Conservation (phyloP, 2,888 invertebrate genomes). For the Pachycephus smyrnensis region DNA sequence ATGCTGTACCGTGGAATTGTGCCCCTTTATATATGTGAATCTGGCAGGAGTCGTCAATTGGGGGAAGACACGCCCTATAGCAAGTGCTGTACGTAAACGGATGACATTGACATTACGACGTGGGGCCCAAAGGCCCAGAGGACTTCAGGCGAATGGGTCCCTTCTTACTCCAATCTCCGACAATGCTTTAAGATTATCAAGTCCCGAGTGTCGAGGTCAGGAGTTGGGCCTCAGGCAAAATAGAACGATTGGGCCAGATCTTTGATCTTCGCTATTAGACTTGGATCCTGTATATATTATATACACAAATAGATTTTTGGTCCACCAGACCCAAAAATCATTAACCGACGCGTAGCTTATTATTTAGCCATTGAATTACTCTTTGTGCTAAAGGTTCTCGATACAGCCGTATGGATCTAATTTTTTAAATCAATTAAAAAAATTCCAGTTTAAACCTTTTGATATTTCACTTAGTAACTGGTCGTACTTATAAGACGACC, state of each 20-base stretch:
- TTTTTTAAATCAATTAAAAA: background rate
- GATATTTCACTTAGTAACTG: background rate
- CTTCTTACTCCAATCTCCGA: constrained; percentile 1
- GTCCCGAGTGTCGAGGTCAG: constrained; percentile 36
- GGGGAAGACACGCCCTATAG: constrained; percentile 54
- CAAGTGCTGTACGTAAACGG: constrained; percentile 46
- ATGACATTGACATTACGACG: constrained; percentile 26
- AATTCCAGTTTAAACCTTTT: background rate
- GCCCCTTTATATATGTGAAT: constrained; percentile 58
- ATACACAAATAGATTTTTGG: background rate
- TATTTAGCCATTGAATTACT: background rate
- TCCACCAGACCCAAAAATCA: background rate
- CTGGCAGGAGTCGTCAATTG: constrained; percentile 55
- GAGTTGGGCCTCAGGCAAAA: constrained; percentile 30
- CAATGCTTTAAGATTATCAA: constrained; percentile 25
- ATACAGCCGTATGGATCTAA: background rate
- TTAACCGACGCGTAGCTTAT: background rate
- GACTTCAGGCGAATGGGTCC: background rate
- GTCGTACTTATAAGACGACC: background rate
- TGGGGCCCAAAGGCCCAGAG: constrained; percentile 11
- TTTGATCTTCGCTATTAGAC: background rate
- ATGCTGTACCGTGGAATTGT: constrained; percentile 49
- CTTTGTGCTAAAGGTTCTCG: background rate
- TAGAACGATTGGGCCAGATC: background rate
- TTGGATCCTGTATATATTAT: background rate